Conservation (phyloP, 2,113 vertebrate genomes). For the Gymnobelideus leadbeateri region DNA sequence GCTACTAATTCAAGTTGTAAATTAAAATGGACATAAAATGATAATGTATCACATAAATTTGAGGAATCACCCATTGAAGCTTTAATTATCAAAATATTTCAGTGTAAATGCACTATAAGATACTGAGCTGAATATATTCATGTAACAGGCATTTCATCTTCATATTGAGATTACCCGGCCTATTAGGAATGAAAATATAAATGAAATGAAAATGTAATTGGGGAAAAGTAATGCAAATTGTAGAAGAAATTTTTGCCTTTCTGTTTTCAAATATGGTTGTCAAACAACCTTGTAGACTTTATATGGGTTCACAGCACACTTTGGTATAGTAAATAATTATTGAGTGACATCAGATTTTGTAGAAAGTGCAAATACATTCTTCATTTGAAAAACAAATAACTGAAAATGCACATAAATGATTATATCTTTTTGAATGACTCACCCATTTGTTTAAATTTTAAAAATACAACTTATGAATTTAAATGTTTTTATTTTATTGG, state of each 20-base stretch:
- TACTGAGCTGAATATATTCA: slow-evolving; percentile 70
- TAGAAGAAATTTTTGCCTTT: neutral
- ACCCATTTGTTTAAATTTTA: neutral
- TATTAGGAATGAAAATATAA: slow-evolving; percentile 70
- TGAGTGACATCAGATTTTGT: neutral
- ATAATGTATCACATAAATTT: slow-evolving; percentile 84
- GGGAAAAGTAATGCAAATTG: neutral
- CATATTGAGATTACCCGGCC: slow-evolving; percentile 51
- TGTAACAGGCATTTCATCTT: slow-evolving; percentile 69
- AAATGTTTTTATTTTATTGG: slow-evolving; percentile 38
- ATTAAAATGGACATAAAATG: slow-evolving; percentile 84
- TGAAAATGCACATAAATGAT: neutral
- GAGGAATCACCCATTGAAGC: slow-evolving; percentile 79
- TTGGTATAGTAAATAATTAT: neutral
- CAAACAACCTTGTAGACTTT: neutral
- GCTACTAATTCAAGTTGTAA: slow-evolving; percentile 84
- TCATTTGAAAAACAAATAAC: fast-evolving
- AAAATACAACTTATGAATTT: slow-evolving; percentile 6
- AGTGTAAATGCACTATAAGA: slow-evolving; percentile 69
- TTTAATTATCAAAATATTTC: slow-evolving; percentile 87
- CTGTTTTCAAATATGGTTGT: neutral
- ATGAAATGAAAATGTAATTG: slow-evolving; percentile 59
- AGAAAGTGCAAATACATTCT: neutral
- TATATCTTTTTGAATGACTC: neutral
- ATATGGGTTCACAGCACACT: neutral